Evolutionary conservation across 2,797 vertebrate genomes (phyloP).

Genomic region (Pangasius djambal): DNA sequence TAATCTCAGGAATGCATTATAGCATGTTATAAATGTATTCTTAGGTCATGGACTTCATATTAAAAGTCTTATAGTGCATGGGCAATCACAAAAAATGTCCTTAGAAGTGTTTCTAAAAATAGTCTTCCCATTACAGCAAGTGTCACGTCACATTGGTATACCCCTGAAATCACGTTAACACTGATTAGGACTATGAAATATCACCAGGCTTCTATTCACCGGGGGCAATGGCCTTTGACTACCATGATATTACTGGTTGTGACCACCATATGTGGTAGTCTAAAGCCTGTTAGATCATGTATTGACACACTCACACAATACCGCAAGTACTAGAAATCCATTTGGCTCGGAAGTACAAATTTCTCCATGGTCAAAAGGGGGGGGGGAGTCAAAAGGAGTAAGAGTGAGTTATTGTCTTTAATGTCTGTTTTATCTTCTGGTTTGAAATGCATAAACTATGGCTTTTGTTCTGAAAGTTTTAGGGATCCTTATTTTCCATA

Average conservation of each 20-base stretch:
- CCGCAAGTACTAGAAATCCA: neutral
- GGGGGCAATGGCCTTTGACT: conserved; percentile 36
- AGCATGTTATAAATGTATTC: neutral
- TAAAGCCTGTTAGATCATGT: conserved; percentile 30
- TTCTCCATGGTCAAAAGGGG: neutral
- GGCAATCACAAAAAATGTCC: neutral
- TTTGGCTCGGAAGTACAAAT: neutral
- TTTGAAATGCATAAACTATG: neutral
- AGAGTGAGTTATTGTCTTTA: conserved; percentile 29
- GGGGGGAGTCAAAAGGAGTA: neutral
- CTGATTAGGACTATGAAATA: conserved; percentile 20
- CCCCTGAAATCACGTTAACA: conserved; percentile 29
- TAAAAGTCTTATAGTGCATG: neutral
- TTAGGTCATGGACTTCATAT: neutral
- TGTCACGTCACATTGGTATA: conserved; percentile 33
- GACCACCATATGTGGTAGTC: conserved; percentile 30
- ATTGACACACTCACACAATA: neutral
- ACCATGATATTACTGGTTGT: conserved; percentile 37
- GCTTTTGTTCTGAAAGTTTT: neutral
- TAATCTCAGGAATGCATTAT: neutral
- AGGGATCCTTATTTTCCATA: neutral
- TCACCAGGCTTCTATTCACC: conserved; percentile 24
- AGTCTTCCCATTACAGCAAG: conserved; percentile 14
- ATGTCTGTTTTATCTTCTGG: neutral
- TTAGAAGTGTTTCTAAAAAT: conserved; percentile 13